Conservation (phyloP, 2,888 invertebrate species). For the Sesia apiformis region DNA sequence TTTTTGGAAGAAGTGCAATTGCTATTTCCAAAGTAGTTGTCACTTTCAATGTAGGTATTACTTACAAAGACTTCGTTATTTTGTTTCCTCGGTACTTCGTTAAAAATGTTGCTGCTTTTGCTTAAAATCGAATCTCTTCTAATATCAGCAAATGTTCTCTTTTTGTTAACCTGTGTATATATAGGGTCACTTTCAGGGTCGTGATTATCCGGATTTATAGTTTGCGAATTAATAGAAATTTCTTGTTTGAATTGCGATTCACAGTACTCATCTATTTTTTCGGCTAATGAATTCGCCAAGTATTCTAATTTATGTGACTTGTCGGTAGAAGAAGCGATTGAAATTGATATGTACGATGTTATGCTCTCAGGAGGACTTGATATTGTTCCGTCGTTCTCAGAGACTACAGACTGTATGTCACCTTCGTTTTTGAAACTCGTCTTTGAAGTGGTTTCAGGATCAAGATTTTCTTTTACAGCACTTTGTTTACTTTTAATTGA, state of each 20-base stretch:
- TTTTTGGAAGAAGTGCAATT: conserved; percentile 58
- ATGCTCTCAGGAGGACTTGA: conserved; percentile 67
- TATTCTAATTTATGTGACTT: conserved; percentile 67
- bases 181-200: conserved; percentile 49
- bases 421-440: conserved; percentile 26
- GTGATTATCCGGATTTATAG: conserved; percentile 33
- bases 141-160: conserved; percentile 72
- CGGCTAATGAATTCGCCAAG: conserved; percentile 65
- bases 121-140: conserved; percentile 46
- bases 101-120: conserved; percentile 46
- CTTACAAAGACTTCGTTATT: conserved; percentile 54
- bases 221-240: conserved; percentile 35
- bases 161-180: conserved; percentile 64
- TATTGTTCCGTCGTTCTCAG: conserved; percentile 65
- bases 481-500: conserved; percentile 33
- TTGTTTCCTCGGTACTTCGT: conserved; percentile 41
- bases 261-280: conserved; percentile 71
- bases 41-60: conserved; percentile 55
- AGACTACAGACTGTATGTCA: conserved; percentile 50
- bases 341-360: conserved; percentile 69
- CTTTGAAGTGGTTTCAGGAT: conserved; percentile 12
- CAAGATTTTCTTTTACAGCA: conserved; percentile 19
- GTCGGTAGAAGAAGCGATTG: conserved; percentile 63
- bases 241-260: conserved; percentile 61
- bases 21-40: conserved; percentile 49